Evolutionary conservation across 1,140 invertebrate species (phyloP).

Genomic region (Pseudomyrmex cubaensis): DNA sequence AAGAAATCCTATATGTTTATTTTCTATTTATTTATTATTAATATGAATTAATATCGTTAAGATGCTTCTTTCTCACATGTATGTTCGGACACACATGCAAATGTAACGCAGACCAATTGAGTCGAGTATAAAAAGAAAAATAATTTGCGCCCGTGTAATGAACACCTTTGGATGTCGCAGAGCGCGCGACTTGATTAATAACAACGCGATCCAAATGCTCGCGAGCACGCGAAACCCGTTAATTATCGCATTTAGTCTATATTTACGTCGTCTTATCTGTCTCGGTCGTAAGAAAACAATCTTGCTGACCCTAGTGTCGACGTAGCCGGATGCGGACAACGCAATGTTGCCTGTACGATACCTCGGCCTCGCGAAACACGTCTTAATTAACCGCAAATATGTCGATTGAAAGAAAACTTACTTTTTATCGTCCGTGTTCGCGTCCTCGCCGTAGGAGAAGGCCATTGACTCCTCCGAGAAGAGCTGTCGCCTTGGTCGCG

Average conservation of each 20-base stretch:
- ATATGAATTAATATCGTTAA: conserved; percentile 28
- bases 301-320: background rate
- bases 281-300: conserved; percentile 24
- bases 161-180: conserved; percentile 21
- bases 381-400: conserved; percentile 29
- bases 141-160: conserved; percentile 40
- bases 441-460: conserved; percentile 74
- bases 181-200: conserved; percentile 42
- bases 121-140: background rate
- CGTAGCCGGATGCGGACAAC: conserved; percentile 29
- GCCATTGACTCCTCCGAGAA: conserved; percentile 78
- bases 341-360: conserved; percentile 23
- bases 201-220: conserved; percentile 41
- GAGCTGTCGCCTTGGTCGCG: conserved; percentile 82
- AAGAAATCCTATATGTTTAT: background rate
- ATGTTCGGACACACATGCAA: no score
- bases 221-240: conserved; percentile 46
- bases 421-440: conserved; percentile 80
- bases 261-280: conserved; percentile 43
- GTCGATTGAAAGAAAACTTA: conserved; percentile 62
- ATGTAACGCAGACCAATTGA: conserved; percentile 25
- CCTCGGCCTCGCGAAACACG: conserved; percentile 10
- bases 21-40: conserved; percentile 13
- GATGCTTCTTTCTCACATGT: background rate
- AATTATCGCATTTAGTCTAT: conserved; percentile 52